Evolutionary conservation across 2,797 vertebrate genomes (phyloP), one percentile per base, ranked within the genome.

Genomic region (Menidia menidia): DNA sequence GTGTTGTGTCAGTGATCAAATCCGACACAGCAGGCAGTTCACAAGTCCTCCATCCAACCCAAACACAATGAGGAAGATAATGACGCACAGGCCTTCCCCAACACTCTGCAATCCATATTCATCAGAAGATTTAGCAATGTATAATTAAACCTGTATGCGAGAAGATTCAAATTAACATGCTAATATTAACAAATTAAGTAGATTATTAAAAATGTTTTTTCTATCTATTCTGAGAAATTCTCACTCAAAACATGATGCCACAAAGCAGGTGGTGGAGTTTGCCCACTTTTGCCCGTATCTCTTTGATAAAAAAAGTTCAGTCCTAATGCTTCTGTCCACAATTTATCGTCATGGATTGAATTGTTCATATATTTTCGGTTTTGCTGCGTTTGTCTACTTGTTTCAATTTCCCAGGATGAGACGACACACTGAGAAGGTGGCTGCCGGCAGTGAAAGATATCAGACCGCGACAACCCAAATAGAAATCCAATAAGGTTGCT

Each of bases 41-140:
- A 57, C 69, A 67, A 57, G 57, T 77, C 74, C 45, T 77, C 71
- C 57, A 51, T 81, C 62, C n/a, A 75, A 72, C 55, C 61, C 75
- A 70, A 79, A 82, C 77, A 84, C 41, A 51, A 35, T 31, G 56
- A 81, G 31, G 33, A 53, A 44, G 54, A 68, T 18, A 53, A 75
- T 89, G 88, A 91, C 83, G 84, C 80, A 88, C 85, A 43, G 88
- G 72, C 82, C 71, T 88, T 86, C 71, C 80, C 82, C 69, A 43
- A 57, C 75, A 70, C 59, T 59, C 5, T 59, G 71, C 55, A 60
- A 45, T 86, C 67, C 72, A 82, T 83, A 83, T 82, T 90, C 68
- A 88, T 77, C 18, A 67, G 0, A 4, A 75, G 42, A 67, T 73
- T 75, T 59, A 11, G 32, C 45, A 4, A 56, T 59, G 70, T 55